These are phyloP conservation scores for Glyphotaelius pellucidus DNA, from an alignment of 2,888 invertebrate genomes.

Conservation along the genomic window DNA sequence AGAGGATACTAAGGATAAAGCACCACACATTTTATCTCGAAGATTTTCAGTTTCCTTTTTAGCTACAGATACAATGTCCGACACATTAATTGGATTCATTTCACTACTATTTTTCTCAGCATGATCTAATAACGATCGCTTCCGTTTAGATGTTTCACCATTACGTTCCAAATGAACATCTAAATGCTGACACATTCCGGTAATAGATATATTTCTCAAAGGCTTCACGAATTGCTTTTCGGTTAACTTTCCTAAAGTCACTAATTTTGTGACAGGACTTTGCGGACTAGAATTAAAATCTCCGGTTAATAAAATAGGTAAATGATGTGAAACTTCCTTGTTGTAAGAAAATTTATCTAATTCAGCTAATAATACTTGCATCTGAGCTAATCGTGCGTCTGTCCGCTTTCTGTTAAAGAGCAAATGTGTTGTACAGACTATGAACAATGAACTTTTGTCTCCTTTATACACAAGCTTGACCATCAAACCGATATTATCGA, in stretches of 20 bases:
- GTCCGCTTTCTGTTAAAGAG: conserved; percentile 93
- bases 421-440: conserved; percentile 95
- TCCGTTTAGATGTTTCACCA: conserved; percentile 68
- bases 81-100: conserved; percentile 66
- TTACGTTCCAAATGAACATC: conserved; percentile 74
- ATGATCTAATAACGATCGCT: conserved; percentile 50
- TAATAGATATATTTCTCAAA: conserved; percentile 77
- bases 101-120: conserved; percentile 46
- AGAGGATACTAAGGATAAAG: background rate
- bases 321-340: conserved; percentile 68
- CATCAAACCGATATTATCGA: conserved; percentile 92
- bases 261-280: conserved; percentile 83
- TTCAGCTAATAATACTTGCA: conserved; percentile 89
- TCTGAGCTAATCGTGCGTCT: conserved; percentile 94
- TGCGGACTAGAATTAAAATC: conserved; percentile 93
- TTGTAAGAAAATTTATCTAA: conserved; percentile 86
- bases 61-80: background rate
- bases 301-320: conserved; percentile 91
- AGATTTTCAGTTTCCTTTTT: background rate
- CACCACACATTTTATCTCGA: background rate
- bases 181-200: conserved; percentile 80
- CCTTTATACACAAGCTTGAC: conserved; percentile 82
- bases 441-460: conserved; percentile 76
- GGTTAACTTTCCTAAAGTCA: conserved; percentile 80
- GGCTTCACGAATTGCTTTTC: conserved; percentile 69